Conservation (phyloP, 2,113 vertebrate genomes). For the Chlamydotis undulata region DNA sequence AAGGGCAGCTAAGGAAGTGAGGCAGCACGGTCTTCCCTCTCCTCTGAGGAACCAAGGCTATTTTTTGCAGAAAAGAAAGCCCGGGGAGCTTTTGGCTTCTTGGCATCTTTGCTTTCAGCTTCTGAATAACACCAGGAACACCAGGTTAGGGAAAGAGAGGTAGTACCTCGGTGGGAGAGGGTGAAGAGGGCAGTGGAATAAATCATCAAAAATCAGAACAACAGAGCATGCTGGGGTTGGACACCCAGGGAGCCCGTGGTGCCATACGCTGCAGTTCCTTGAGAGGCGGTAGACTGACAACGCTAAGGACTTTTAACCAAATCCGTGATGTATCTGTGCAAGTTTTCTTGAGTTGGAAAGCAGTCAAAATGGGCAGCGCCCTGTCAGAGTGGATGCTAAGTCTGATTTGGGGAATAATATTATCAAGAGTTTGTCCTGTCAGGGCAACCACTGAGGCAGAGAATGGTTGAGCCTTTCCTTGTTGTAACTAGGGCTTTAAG, state of each 20-base stretch:
- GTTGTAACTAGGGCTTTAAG: not conserved
- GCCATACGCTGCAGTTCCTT: rapidly evolving
- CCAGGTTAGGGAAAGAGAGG: not conserved
- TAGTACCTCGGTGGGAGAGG: not conserved
- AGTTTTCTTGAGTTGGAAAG: not conserved
- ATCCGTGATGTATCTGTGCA: not conserved
- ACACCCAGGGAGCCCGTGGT: not conserved
- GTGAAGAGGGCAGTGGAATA: not conserved
- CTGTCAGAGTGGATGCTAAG: not conserved
- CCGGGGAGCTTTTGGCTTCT: not conserved
- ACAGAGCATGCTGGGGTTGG: not conserved
- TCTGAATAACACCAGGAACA: not conserved
- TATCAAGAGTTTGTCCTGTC: not conserved
- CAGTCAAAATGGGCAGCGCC: not conserved
- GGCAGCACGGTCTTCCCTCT: rapidly evolving
- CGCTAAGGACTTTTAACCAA: not conserved
- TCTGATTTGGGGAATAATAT: not conserved
- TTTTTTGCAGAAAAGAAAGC: not conserved
- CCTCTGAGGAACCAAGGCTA: not conserved
- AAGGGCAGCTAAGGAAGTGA: not conserved
- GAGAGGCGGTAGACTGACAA: not conserved
- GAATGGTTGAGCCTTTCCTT: not conserved
- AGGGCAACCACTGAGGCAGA: not conserved
- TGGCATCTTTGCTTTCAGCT: not conserved
- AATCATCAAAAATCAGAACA: not conserved